Evolutionary conservation across 2,888 invertebrate genomes (phyloP).

Genomic region (Apomyelois bistriatella): DNA sequence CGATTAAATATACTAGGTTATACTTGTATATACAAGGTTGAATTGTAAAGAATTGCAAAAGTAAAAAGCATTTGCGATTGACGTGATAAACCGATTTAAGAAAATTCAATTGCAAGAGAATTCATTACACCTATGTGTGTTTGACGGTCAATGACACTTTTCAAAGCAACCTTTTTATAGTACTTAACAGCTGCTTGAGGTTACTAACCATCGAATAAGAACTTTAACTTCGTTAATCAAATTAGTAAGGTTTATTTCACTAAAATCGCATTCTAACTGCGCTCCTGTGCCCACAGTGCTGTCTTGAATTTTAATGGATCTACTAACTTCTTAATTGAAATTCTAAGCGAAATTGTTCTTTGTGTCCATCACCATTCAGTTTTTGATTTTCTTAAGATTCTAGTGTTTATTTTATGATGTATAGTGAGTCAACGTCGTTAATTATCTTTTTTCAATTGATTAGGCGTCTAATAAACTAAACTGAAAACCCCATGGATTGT

Average conservation of each 20-base stretch:
- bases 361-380: constrained; percentile 53
- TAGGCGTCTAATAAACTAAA: too few relatives aligned
- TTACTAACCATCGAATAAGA: constrained; percentile 27
- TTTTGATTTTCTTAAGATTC: constrained; percentile 40
- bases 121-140: too few relatives aligned
- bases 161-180: not conserved
- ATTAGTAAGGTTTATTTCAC: constrained; percentile 38
- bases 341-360: constrained; percentile 48
- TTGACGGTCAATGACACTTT: not conserved
- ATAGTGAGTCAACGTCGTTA: too few relatives aligned
- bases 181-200: not conserved
- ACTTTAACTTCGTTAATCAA: constrained; percentile 35
- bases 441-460: too few relatives aligned
- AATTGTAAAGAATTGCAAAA: too few relatives aligned
- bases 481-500: too few relatives aligned
- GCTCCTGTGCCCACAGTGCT: constrained; percentile 39
- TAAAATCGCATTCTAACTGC: constrained; percentile 45
- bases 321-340: constrained; percentile 60
- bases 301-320: constrained; percentile 53
- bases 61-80: too few relatives aligned
- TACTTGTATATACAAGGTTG: too few relatives aligned
- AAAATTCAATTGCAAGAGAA: too few relatives aligned
- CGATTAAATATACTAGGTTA: too few relatives aligned
- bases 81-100: too few relatives aligned
- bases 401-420: constrained; percentile 31